A percentile compares a stretch with the other conserved stretches of the same genome.
Evolutionary conservation across 2,797 vertebrate genomes (phyloP).

Genomic region (Chaenodraco wilsoni): DNA sequence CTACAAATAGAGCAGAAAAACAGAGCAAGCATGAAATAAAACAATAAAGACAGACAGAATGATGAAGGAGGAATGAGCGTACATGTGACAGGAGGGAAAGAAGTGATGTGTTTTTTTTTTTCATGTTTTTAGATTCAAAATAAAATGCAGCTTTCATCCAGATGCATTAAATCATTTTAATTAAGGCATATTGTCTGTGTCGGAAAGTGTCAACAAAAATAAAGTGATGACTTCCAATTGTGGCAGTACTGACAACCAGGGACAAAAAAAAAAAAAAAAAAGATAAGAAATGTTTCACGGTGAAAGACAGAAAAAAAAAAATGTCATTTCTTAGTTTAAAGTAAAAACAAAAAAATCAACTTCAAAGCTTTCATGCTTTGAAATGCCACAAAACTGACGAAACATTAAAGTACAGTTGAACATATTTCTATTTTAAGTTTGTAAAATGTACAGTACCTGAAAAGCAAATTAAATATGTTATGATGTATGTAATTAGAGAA

Average conservation of each 20-base stretch:
- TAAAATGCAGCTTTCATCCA: conserved; percentile 43
- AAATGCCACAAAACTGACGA: background rate
- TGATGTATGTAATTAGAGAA: background rate
- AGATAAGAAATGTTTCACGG: background rate
- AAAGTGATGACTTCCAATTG: conserved; percentile 10
- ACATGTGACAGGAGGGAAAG: background rate
- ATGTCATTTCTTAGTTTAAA: background rate
- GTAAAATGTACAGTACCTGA: background rate
- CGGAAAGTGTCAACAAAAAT: conserved; percentile 4
- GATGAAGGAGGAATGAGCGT: conserved; percentile 7
- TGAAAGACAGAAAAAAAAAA: background rate
- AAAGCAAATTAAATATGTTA: background rate
- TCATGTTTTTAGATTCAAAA: conserved; percentile 17
- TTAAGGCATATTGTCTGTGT: conserved; percentile 18
- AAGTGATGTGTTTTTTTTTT: background rate
- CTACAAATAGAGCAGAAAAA: conserved; percentile 66
- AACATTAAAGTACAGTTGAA: no score
- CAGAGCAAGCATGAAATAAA: conserved; percentile 28
- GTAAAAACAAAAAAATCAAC: background rate
- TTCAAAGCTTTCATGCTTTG: background rate
- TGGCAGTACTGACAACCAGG: background rate
- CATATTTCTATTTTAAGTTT: no score
- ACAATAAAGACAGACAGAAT: conserved; percentile 18
- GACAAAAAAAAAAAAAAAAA: conserved; percentile 30
- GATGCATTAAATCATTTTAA: conserved; percentile 35